phyloP scores from a whole-genome alignment of 2,888 invertebrate genomes.

The Acleris sparsana region DNA sequence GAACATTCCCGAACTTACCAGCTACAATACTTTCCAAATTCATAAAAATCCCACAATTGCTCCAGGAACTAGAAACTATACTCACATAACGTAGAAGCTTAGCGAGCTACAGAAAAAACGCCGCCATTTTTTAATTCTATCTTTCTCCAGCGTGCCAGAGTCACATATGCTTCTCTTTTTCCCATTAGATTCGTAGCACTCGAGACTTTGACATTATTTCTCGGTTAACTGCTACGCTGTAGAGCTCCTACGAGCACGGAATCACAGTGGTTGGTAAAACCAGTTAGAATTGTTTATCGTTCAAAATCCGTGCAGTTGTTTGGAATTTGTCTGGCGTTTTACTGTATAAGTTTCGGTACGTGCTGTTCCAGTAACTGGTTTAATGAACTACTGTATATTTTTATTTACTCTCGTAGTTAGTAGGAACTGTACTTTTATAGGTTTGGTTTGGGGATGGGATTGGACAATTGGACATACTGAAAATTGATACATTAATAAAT shows the following conservation, averaged over 20 bases:
- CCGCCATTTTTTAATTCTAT: constrained; percentile 41
- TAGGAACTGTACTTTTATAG: too few species aligned
- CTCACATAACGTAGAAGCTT: constrained; percentile 40
- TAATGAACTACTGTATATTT: not conserved
- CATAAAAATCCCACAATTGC: constrained; percentile 9
- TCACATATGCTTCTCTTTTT: constrained; percentile 35
- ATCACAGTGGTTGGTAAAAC: constrained; percentile 14
- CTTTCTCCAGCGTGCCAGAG: constrained; percentile 28
- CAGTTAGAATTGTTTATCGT: not conserved
- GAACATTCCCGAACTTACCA: not conserved
- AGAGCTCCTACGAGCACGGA: constrained; percentile 41
- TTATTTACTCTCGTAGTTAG: too few species aligned
- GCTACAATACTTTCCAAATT: constrained; percentile 5
- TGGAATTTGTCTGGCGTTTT: constrained; percentile 14
- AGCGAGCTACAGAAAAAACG: constrained; percentile 41
- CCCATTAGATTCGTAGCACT: constrained; percentile 41
- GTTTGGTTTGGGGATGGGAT: too few species aligned
- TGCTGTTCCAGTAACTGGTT: not conserved
- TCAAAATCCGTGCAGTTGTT: constrained; percentile 8
- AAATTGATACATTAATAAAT: too few species aligned
- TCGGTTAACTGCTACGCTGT: constrained; percentile 42
- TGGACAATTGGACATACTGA: too few species aligned
- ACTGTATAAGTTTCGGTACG: not conserved
- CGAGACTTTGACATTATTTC: constrained; percentile 39
- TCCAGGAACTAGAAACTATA: constrained; percentile 1